A percentile compares a stretch with the other conserved stretches of the same genome.
Conservation (phyloP, 2,888 invertebrate species). For the Pristionchus japonicus region DNA sequence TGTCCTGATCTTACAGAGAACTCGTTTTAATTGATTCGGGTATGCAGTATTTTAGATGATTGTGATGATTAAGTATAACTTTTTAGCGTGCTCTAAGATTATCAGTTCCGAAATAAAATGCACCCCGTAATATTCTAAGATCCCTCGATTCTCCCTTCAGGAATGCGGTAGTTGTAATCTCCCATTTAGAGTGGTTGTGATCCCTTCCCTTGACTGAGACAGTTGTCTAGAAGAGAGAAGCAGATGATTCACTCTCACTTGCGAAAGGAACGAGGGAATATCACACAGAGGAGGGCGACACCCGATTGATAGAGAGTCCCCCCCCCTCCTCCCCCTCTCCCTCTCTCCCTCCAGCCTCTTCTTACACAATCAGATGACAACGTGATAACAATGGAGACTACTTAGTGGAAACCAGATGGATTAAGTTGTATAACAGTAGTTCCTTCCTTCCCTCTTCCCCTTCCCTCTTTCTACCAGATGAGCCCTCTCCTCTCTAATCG, state of each 20-base stretch:
- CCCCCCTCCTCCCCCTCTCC: neutral
- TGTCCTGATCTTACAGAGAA: too few relatives aligned
- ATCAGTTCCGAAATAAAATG: too few relatives aligned
- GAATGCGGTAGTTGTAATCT: neutral
- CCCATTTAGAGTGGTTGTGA: neutral
- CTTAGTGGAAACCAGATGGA: neutral
- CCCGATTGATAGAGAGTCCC: neutral
- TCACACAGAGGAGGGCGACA: neutral
- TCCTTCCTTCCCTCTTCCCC: too few relatives aligned
- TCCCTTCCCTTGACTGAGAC: neutral
- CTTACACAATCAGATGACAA: neutral
- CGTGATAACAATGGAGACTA: neutral
- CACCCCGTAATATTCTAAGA: too few relatives aligned
- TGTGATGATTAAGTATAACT: too few relatives aligned
- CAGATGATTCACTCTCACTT: slow-evolving; percentile 9
- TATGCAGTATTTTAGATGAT: too few relatives aligned
- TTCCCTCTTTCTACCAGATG: slow-evolving; percentile 7
- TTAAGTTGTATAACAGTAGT: neutral
- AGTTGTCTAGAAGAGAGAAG: neutral
- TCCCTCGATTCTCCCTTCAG: neutral
- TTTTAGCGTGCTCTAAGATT: too few relatives aligned
- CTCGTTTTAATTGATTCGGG: too few relatives aligned
- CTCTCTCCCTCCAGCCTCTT: neutral
- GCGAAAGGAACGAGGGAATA: slow-evolving; percentile 11
- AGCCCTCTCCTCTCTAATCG: neutral